phyloP scores from a whole-genome alignment of 2,888 invertebrate species.

The Nephrotoma appendiculata region DNA sequence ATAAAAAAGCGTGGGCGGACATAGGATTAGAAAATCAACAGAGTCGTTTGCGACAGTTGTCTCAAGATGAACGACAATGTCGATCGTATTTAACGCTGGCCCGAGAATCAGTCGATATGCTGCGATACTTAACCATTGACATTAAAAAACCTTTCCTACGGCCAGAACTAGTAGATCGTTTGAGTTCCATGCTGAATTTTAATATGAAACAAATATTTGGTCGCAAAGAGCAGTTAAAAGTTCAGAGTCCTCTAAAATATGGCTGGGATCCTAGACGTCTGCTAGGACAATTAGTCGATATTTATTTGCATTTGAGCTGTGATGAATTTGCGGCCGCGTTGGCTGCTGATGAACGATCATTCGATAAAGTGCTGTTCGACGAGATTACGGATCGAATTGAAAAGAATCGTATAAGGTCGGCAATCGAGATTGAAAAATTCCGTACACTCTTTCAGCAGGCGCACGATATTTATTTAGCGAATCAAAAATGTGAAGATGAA shows the following conservation, averaged over 20 bases:
- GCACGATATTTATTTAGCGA: slow-evolving; percentile 55
- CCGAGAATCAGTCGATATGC: slow-evolving; percentile 94
- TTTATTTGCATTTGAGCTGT: slow-evolving; percentile 92
- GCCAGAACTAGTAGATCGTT: slow-evolving; percentile 80
- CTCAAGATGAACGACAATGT: slow-evolving; percentile 75
- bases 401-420: slow-evolving; percentile 69
- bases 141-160: slow-evolving; percentile 91
- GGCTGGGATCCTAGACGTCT: slow-evolving; percentile 93
- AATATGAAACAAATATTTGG: slow-evolving; percentile 94
- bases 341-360: slow-evolving; percentile 94
- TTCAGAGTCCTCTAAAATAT: slow-evolving; percentile 85
- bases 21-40: slow-evolving; percentile 56
- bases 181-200: slow-evolving; percentile 97
- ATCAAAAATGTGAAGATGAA: slow-evolving; percentile 80
- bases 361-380: slow-evolving; percentile 81
- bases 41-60: slow-evolving; percentile 58
- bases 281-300: slow-evolving; percentile 83
- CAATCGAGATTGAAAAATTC: slow-evolving; percentile 75
- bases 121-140: slow-evolving; percentile 86
- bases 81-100: slow-evolving; percentile 83
- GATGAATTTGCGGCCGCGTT: slow-evolving; percentile 81
- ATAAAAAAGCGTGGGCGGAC: slow-evolving; percentile 49
- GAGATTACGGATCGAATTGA: slow-evolving; percentile 76
- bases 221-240: slow-evolving; percentile 89
- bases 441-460: slow-evolving; percentile 61